These are phyloP conservation scores for Brachypodius melanocephalos DNA, from an alignment of 2,113 vertebrate species.

Conservation along the genomic window DNA sequence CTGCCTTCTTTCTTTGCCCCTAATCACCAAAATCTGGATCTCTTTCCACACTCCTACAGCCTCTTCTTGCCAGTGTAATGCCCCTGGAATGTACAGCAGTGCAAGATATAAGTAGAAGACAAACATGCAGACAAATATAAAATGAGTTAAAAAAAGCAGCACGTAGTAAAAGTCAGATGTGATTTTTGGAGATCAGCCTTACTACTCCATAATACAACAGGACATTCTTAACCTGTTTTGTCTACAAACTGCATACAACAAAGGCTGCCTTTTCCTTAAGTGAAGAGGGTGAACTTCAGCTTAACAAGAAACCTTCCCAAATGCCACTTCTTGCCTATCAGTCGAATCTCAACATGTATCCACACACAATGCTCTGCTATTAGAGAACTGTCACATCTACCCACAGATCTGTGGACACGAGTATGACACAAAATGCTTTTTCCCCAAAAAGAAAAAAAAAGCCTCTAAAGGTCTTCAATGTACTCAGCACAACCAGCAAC, in stretches of 20 bases:
- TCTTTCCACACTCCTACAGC: background rate
- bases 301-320: background rate
- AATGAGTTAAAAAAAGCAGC: background rate
- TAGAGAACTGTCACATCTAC: background rate
- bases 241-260: background rate
- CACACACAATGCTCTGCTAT: background rate
- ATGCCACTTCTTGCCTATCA: background rate
- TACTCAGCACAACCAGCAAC: background rate
- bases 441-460: background rate
- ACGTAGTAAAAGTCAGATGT: background rate
- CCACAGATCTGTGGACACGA: background rate
- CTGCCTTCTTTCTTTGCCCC: background rate
- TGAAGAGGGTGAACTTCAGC: background rate
- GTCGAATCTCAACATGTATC: background rate
- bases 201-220: background rate
- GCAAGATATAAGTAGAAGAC: background rate
- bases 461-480: background rate
- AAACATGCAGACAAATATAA: background rate
- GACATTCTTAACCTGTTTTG: background rate
- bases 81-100: background rate
- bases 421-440: background rate
- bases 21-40: background rate
- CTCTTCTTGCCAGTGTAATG: background rate
- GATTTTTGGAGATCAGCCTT: background rate
- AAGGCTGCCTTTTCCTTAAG: background rate